Base-by-base conservation (phyloP, 2,888 invertebrate species). In the Leptopilina drosophilae region DNA sequence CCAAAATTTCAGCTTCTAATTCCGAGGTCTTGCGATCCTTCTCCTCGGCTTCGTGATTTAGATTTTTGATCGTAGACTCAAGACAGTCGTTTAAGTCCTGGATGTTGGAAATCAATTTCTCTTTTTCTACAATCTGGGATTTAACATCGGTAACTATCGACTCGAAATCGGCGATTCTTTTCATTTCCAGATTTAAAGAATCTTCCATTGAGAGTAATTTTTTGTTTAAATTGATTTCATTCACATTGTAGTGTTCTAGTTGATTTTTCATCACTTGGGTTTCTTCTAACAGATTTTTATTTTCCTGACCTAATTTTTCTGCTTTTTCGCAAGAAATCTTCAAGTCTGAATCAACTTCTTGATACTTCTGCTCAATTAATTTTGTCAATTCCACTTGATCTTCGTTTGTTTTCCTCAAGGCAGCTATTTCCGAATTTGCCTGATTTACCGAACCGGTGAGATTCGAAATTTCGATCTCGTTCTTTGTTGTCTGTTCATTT, bases 281-380 rank as follows among this genome's bases (percentile, higher is more conserved):
- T 9, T 49, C 49, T 11, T 8, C 67, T 53, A 81, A 53, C n/a
- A 80, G 26, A 53, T 77, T 76, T 11, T 69, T 56, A 66, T 77
- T 77, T 64, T 78, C 78, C 11, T 81, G 59, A 9, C 76, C 40
- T 7, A 66, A n/a, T 5, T 20, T n/a, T 26, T 1, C 5, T 49
- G 87, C 26, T 6, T 6, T 65, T 33, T 26, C 14, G 12, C 77
- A 77, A 64, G 86, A 82, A 66, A 81, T n/a, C 53, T 82, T 81
- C 8, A 85, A 64, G 42, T 82, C 65, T 6, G 78, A 26, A n/a
- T 83, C 69, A 1, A 81, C n/a, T 12, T 42, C 20, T 9, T 67
- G 76, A 14, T 88, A 78, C 67, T 87, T 81, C 5, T 65, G 75
- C 76, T 84, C 79, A 4, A 87, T 56, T 64, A 82, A 75, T 78